These are phyloP conservation scores for Ciconia maguari DNA, from an alignment of 2,113 vertebrate species.

Conservation along the genomic window DNA sequence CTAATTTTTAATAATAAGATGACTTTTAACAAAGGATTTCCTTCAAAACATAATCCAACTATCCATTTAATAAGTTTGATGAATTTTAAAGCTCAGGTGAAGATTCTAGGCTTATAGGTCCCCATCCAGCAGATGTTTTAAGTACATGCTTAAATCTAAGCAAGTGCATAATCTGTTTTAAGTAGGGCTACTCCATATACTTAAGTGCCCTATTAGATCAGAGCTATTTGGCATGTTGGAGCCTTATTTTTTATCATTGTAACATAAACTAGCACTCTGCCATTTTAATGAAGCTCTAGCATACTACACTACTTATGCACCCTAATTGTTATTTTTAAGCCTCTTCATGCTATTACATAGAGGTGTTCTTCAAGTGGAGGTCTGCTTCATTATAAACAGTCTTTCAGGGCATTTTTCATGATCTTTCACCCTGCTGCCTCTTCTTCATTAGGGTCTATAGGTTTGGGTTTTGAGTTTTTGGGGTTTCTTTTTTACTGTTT, in stretches of 20 bases:
- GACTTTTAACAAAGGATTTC: not conserved
- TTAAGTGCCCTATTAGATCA: not conserved
- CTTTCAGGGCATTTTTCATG: not conserved
- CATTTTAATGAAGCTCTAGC: not conserved
- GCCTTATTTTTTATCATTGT: not conserved
- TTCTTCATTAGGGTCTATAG: not conserved
- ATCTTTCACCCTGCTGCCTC: not conserved
- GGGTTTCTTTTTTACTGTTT: not conserved
- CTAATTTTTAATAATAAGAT: not conserved
- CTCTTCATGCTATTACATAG: not conserved
- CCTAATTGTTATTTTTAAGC: not conserved
- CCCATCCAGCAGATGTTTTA: not conserved
- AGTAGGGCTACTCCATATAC: not conserved
- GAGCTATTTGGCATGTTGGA: not conserved
- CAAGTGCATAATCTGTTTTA: not conserved
- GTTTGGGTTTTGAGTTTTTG: not conserved
- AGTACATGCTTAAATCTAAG: not conserved
- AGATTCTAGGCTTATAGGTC: not conserved
- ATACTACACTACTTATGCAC: not conserved
- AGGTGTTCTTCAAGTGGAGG: not conserved
- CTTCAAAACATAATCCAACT: not conserved
- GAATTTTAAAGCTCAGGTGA: not conserved
- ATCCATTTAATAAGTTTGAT: not conserved
- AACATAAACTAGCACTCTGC: not conserved
- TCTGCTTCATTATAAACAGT: not conserved